A percentile compares a stretch with the other conserved stretches of the same genome.
phyloP scores from a whole-genome alignment of 2,888 invertebrate genomes.

The Melanotus villosus region DNA sequence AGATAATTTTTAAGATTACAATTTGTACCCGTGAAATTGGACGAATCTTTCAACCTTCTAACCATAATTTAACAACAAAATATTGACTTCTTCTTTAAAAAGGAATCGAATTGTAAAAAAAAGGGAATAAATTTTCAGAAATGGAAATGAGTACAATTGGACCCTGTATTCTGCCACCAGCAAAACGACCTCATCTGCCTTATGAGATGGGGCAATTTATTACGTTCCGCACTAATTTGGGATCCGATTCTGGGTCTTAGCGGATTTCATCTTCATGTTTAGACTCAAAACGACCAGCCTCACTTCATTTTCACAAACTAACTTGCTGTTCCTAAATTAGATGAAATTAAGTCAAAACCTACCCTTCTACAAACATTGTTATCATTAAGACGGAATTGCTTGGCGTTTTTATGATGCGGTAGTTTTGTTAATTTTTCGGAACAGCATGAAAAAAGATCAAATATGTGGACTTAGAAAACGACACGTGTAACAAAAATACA shows the following conservation, averaged over 20 bases:
- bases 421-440: too few relatives aligned
- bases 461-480: too few relatives aligned
- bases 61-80: constrained; percentile 40
- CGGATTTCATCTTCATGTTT: constrained; percentile 9
- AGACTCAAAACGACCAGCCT: background rate
- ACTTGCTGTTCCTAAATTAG: too few relatives aligned
- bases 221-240: constrained; percentile 14
- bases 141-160: constrained; percentile 21
- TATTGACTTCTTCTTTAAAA: constrained; percentile 48
- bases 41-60: constrained; percentile 35
- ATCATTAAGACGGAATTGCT: too few relatives aligned
- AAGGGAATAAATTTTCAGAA: constrained; percentile 28
- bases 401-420: too few relatives aligned
- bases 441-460: too few relatives aligned
- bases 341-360: too few relatives aligned
- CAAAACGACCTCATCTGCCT: constrained; percentile 29
- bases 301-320: constrained; percentile 1
- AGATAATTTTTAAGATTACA: too few relatives aligned
- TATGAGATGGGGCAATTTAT: constrained; percentile 21
- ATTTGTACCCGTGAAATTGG: constrained; percentile 36
- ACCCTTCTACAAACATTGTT: too few relatives aligned
- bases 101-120: constrained; percentile 21
- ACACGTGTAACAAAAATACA: too few relatives aligned
- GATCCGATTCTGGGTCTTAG: background rate
- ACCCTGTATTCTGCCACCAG: constrained; percentile 22